Evolutionary conservation across 37 sponge, comb jelly and placozoan genomes (phyloP).

Genomic region (Halichondria panicea): DNA sequence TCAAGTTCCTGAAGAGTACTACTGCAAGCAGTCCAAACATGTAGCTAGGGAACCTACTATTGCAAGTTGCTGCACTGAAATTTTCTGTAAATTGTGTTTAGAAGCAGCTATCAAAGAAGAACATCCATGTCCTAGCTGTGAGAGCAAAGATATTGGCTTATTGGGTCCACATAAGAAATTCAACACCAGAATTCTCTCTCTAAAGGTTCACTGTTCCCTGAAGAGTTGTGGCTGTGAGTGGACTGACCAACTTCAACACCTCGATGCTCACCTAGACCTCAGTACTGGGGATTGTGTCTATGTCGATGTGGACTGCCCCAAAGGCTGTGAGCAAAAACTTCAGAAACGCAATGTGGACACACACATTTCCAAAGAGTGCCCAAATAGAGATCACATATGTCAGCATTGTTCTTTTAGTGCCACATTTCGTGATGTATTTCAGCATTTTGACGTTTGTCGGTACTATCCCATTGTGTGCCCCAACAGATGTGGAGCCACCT

Average conservation of each 20-base stretch:
- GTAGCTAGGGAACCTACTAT: conserved; percentile 11
- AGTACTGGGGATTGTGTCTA: conserved; percentile 21
- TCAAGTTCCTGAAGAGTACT: neutral
- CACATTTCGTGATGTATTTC: conserved; percentile 7
- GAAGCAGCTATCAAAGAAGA: neutral
- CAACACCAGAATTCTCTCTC: neutral
- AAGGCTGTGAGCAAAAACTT: conserved; percentile 5
- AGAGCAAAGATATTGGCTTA: neutral
- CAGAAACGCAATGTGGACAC: neutral
- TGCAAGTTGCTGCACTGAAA: conserved; percentile 23
- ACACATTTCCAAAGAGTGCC: conserved; percentile 21
- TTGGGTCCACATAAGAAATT: neutral
- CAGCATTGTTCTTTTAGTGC: conserved; percentile 22
- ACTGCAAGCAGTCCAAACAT: neutral
- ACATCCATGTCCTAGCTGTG: conserved; percentile 30
- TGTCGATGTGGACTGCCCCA: conserved; percentile 20
- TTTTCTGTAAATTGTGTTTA: conserved; percentile 16
- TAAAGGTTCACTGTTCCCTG: conserved; percentile 20
- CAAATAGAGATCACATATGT: conserved; percentile 16
- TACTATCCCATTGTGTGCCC: conserved; percentile 29
- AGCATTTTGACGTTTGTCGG: conserved; percentile 18
- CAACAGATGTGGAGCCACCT: conserved; percentile 17
- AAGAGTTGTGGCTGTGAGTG: conserved; percentile 38
- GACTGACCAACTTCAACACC: conserved; percentile 9
- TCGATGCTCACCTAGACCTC: conserved; percentile 9